Conservation (phyloP, 2,113 vertebrate species). For the Fukomys damarensis region DNA sequence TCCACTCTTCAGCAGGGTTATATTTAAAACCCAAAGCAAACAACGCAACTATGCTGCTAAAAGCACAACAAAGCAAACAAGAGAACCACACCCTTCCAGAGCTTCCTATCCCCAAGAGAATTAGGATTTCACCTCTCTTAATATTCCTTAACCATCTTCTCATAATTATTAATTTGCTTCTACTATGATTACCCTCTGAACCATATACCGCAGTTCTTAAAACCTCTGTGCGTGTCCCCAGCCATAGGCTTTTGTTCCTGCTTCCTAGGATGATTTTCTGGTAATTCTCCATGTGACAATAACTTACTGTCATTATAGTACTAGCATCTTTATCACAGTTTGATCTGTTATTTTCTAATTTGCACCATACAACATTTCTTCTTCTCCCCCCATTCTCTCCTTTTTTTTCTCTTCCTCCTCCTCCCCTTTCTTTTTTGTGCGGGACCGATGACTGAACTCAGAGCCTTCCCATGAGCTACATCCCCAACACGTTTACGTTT, state of each 20-base stretch:
- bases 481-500: background rate
- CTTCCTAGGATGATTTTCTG: background rate
- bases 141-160: background rate
- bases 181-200: background rate
- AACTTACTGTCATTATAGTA: background rate
- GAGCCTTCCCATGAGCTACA: background rate
- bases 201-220: background rate
- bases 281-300: background rate
- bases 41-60: background rate
- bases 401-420: background rate
- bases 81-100: background rate
- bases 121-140: background rate
- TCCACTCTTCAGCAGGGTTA: background rate
- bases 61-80: background rate
- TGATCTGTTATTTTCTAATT: background rate
- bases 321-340: background rate
- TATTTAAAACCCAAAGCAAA: background rate
- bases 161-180: background rate
- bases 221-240: background rate
- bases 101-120: background rate
- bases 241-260: background rate
- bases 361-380: background rate
- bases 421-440: background rate
- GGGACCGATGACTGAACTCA: background rate
- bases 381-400: background rate